Conservation (phyloP, 2,888 invertebrate species). For the Artemia sp. region DNA sequence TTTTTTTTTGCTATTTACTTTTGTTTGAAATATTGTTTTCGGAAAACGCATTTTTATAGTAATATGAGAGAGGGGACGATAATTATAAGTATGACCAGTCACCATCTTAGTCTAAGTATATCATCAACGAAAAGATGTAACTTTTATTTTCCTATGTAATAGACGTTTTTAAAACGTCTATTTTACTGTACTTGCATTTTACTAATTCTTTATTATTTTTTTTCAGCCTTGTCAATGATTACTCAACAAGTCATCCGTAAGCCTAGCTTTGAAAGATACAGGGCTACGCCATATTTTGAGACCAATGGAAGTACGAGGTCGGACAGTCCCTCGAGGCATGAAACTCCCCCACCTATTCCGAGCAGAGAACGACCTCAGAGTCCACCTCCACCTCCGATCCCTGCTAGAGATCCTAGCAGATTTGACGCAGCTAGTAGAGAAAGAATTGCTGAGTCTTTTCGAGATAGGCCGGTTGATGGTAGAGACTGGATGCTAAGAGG, state of each 20-base stretch:
- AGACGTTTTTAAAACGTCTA: too few species aligned
- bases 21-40: too few species aligned
- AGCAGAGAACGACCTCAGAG: constrained; percentile 31
- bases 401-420: constrained; percentile 24
- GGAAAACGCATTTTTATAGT: too few species aligned
- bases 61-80: too few species aligned
- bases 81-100: too few species aligned
- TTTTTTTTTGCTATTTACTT: too few species aligned
- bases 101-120: too few species aligned
- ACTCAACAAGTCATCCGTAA: constrained; percentile 48
- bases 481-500: constrained; percentile 43
- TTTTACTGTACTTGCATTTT: too few species aligned
- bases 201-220: neutral
- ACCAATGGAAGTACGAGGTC: constrained; percentile 79
- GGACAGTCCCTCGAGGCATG: constrained; percentile 58
- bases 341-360: constrained; percentile 26
- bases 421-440: constrained; percentile 22
- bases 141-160: too few species aligned
- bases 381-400: constrained; percentile 45
- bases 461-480: constrained; percentile 35
- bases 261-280: constrained; percentile 66
- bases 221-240: constrained; percentile 5
- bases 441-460: constrained; percentile 25
- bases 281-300: constrained; percentile 61
- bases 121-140: too few species aligned